Evolutionary conservation across 1,140 invertebrate genomes (phyloP).

Genomic region (Ectropis grisescens): DNA sequence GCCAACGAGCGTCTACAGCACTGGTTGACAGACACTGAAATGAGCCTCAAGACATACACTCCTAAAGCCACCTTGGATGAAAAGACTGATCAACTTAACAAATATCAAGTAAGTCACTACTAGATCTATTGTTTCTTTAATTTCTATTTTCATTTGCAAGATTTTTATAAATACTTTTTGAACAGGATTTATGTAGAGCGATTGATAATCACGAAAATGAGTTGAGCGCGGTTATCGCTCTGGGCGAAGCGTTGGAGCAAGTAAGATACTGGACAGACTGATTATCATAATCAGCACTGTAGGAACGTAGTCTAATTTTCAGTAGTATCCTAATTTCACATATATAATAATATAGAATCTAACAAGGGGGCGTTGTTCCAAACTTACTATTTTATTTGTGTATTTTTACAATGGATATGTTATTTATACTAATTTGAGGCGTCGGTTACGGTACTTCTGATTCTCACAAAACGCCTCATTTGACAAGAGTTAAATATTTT

Average conservation of each 20-base stretch:
- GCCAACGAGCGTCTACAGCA: slow-evolving; percentile 85
- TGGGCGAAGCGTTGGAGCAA: slow-evolving; percentile 87
- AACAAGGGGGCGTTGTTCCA: slow-evolving; percentile 14
- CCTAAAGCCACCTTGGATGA: slow-evolving; percentile 89
- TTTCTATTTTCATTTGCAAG: too few relatives aligned
- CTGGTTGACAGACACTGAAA: slow-evolving; percentile 91
- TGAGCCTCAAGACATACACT: slow-evolving; percentile 87
- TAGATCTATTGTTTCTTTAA: slow-evolving; percentile 22
- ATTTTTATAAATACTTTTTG: slow-evolving; percentile 22
- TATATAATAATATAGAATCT: slow-evolving; percentile 18
- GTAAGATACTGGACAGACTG: slow-evolving; percentile 73
- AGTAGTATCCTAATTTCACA: slow-evolving; percentile 54
- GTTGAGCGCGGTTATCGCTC: slow-evolving; percentile 79
- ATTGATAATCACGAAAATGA: slow-evolving; percentile 79
- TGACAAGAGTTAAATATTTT: slow-evolving; percentile 1
- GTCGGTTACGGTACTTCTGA: slow-evolving; percentile 19
- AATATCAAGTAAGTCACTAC: slow-evolving; percentile 95
- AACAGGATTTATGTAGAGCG: slow-evolving; percentile 82
- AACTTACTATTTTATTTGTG: slow-evolving; percentile 5
- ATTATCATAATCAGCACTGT: slow-evolving; percentile 36
- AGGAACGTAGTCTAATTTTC: slow-evolving; percentile 59
- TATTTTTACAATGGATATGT: slow-evolving; percentile 7
- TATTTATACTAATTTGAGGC: slow-evolving; percentile 13
- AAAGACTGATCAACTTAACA: slow-evolving; percentile 90
- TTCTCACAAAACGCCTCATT: slow-evolving; percentile 6